Conservation (phyloP, 2,797 vertebrate genomes). For the Periparus ater region DNA sequence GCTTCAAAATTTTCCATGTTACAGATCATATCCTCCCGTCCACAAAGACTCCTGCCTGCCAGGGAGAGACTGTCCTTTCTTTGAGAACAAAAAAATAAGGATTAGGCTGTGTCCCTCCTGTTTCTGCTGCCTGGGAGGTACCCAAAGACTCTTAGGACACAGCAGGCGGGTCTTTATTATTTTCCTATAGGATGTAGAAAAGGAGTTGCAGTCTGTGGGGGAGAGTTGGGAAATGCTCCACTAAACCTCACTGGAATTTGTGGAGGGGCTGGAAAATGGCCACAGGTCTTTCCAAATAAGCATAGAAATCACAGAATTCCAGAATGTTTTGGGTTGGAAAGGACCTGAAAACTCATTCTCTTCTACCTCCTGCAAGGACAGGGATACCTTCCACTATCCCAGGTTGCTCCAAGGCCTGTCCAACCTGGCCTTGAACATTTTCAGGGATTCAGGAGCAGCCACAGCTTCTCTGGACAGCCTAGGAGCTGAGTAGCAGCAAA, state of each 20-base stretch:
- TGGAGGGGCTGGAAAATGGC: background rate
- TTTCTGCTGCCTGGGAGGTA: background rate
- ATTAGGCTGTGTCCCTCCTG: background rate
- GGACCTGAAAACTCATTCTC: background rate
- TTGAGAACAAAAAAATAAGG: background rate
- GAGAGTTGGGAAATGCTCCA: background rate
- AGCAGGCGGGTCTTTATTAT: background rate
- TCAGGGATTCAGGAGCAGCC: background rate
- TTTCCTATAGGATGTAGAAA: background rate
- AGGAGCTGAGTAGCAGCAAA: background rate
- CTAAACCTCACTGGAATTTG: background rate
- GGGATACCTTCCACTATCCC: background rate
- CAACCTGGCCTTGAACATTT: background rate
- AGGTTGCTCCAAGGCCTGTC: rapidly evolving
- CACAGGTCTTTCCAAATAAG: background rate
- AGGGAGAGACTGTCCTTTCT: background rate
- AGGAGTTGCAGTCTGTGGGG: rapidly evolving
- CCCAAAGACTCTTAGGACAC: background rate
- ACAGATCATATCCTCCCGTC: background rate
- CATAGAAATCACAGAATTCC: background rate
- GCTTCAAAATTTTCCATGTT: background rate
- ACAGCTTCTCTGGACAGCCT: background rate
- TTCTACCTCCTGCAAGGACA: background rate
- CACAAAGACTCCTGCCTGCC: background rate
- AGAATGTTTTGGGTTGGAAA: background rate